Base-by-base conservation (phyloP, 2,113 vertebrate species). In the Nipponia nippon region DNA sequence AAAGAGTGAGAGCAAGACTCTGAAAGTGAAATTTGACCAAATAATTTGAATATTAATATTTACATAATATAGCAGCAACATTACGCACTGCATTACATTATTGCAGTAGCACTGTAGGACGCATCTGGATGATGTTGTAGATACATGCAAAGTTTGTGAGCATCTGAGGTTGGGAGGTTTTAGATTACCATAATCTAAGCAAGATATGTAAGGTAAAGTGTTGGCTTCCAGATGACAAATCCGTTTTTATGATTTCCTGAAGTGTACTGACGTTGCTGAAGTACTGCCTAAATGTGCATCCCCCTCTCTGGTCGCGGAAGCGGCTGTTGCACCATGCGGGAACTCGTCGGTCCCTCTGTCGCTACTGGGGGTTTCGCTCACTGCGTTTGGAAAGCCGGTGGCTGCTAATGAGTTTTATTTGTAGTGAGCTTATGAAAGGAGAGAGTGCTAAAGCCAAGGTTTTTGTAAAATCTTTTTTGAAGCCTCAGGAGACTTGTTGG, bases 241-340 rank as follows among this genome's bases (percentile, higher is more conserved):
- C 42, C 56, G 49, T 4, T 93, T 58, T 94, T 82, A 65, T 36
- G 29, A 16, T 89, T 94, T 93, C 65, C 69, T 94, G 89, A 91
- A 66, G 50, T 80, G 11, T 67, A n/a, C 36, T 61, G 79, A 38
- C 1, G 3, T 47, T 88, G 52, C 42, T 69, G 69, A 82, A 79
- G 32, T 47, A 22, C 38, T 61, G 67, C 15, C 10, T 71, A 21
- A 80, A 52, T 32, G 27, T 12, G 1, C 55, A 25, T 67, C 23
- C 47, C 25, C 17, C 6, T 38, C 16, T 62, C 42, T n/a, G 25
- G 29, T 84, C 83, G 59, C 1, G 0, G 63, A 47, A 92, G 76
- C 3, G 3, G 38, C 25, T 66, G 42, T 55, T 66, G 46, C 29
- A 10, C n/a, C 0, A 0, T 55, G 65, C 5, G 16, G 65, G 42